Conservation (phyloP, 2,888 invertebrate species). For the Anorthoa munda region DNA sequence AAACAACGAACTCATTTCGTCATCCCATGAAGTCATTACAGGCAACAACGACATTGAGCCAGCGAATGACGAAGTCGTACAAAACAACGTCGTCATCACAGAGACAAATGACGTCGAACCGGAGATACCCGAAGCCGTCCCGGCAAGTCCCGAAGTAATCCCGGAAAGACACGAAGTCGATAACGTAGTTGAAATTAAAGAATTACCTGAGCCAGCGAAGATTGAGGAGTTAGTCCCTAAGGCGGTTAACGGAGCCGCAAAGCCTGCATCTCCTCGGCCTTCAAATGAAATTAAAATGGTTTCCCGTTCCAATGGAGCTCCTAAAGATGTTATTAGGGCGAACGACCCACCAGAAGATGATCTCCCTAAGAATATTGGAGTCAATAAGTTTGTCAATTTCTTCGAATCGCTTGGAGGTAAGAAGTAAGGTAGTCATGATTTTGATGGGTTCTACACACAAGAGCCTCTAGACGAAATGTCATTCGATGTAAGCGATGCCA, state of each 20-base stretch:
- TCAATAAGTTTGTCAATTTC: conserved; percentile 88
- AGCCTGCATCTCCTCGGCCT: conserved; percentile 66
- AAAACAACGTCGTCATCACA: conserved; percentile 30
- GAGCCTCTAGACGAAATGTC: too few species aligned
- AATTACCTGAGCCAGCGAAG: conserved; percentile 41
- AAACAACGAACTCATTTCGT: conserved; percentile 38
- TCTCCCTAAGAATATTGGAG: conserved; percentile 88
- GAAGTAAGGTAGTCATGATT: conserved; percentile 74
- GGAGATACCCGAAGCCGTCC: conserved; percentile 31
- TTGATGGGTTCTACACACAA: background rate
- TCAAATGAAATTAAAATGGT: conserved; percentile 89
- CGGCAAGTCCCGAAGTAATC: conserved; percentile 41
- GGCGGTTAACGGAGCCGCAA: conserved; percentile 45
- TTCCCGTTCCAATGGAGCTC: conserved; percentile 77
- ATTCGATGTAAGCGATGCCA: too few species aligned
- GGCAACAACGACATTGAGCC: conserved; percentile 27
- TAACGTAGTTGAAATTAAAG: conserved; percentile 36
- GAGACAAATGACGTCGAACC: conserved; percentile 28
- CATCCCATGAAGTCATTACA: conserved; percentile 37
- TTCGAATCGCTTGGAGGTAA: conserved; percentile 88
- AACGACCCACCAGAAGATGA: conserved; percentile 89
- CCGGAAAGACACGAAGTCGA: conserved; percentile 45
- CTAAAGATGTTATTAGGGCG: conserved; percentile 86
- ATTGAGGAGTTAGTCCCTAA: conserved; percentile 31
- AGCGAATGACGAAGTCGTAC: conserved; percentile 32